A percentile compares a stretch with the other conserved stretches of the same genome.
Conservation (phyloP, 23 tunicate species). For the Pegea sp. region DNA sequence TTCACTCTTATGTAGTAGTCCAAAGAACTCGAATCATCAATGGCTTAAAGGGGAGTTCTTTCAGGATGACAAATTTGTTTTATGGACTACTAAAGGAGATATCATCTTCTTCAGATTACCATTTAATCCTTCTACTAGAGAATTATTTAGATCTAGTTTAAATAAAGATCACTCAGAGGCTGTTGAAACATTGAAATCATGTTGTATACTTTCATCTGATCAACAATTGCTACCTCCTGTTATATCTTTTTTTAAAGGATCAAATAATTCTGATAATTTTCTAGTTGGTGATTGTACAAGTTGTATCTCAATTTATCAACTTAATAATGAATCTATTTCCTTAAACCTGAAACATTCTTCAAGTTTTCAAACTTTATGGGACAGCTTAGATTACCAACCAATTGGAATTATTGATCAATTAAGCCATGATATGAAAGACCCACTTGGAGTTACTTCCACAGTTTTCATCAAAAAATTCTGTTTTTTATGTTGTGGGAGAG, state of each 20-base stretch:
- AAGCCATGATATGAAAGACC: conserved; percentile 3
- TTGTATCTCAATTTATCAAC: conserved; percentile 5
- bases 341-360: not conserved
- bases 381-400: conserved; percentile 24
- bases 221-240: conserved; percentile 31
- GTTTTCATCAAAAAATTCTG: conserved; percentile 34
- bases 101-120: conserved; percentile 23
- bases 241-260: conserved; percentile 1
- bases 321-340: not conserved
- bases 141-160: conserved; percentile 11
- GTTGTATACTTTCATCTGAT: too few species aligned
- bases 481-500: conserved; percentile 66
- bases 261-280: conserved; percentile 1
- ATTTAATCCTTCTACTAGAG: conserved; percentile 19
- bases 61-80: conserved; percentile 3
- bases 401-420: conserved; percentile 60
- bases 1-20: conserved; percentile 31
- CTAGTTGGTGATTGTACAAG: conserved; percentile 29
- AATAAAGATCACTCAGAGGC: too few species aligned
- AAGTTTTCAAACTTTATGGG: conserved; percentile 32
- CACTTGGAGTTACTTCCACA: conserved; percentile 21
- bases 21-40: conserved; percentile 6
- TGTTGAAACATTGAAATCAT: too few species aligned
- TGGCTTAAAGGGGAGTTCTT: conserved; percentile 45
- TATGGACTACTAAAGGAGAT: conserved; percentile 27